Evolutionary conservation across 2,113 vertebrate genomes (phyloP), one percentile per base, ranked within the genome.

Genomic region (Antigone vipio): DNA sequence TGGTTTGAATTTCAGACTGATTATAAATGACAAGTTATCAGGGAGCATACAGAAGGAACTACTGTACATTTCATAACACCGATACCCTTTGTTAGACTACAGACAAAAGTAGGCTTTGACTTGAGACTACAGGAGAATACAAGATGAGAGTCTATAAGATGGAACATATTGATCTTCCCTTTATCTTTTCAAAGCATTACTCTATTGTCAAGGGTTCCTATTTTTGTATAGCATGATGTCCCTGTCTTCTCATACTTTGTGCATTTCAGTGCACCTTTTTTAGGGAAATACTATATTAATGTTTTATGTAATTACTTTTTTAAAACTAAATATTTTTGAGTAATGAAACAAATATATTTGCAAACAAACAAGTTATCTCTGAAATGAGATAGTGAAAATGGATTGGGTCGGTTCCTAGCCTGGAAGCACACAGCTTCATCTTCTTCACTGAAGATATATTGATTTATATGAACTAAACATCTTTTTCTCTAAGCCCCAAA

Each of bases 121-220:
- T 95, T 34, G 86, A 92, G 89, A 95, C 96, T 95, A 1, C 89
- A 26, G 80, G 92, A 93, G 95, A 95, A 95, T 97, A 62, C 87
- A 73, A 67, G 91, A 97, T 95, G 94, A 95, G 94, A 75, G 86
- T 72, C 92, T 89, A 1, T 59, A 50, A 95, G 94, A 89, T 85
- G 74, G 91, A 93, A 94, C 71, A 55, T 93, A 97, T 95, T 95
- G 95, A 96, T 97, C 84, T 97, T 95, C 73, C 91, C 91, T 96
- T 95, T 92, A 97, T 95, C 92, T 95, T 91, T 95, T 95, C 89
- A 96, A 95, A 95, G 95, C 84, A 34, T 85, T 92, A 32, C 62
- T 87, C 95, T 82, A 91, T 96, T 97, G 86, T 95, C 69, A 82
- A 62, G 49, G 35, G 11, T 59, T 95, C 94, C 89, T 93, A 3